Evolutionary conservation across 2,797 vertebrate genomes (phyloP).

Genomic region (Psittacula derbiana): DNA sequence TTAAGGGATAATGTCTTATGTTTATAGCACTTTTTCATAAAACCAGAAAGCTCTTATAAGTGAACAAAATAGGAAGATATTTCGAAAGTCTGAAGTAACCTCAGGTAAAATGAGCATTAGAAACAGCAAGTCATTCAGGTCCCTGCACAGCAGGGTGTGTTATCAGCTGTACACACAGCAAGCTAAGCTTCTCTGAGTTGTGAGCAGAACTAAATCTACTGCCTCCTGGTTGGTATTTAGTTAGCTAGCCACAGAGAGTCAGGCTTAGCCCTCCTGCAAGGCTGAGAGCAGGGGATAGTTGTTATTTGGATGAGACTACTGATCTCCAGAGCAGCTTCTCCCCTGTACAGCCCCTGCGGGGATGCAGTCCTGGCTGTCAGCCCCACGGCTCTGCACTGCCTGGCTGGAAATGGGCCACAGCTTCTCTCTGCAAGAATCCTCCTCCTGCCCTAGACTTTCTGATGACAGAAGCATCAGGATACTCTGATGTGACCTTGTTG

Average conservation of each 20-base stretch:
- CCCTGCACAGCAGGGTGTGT: neutral
- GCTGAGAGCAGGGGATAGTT: neutral
- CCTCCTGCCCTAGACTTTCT: neutral
- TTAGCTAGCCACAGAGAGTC: neutral
- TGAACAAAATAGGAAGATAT: neutral
- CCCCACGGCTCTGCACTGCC: rapidly evolving
- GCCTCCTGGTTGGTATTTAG: rapidly evolving
- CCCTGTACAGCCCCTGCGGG: rapidly evolving
- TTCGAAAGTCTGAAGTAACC: neutral
- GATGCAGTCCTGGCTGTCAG: rapidly evolving
- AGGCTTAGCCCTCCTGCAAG: neutral
- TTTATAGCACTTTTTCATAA: neutral
- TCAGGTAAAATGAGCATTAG: neutral
- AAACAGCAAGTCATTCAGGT: neutral
- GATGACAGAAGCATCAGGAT: neutral
- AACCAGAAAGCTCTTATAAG: neutral
- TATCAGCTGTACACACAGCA: neutral
- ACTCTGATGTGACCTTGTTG: neutral
- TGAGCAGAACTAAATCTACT: neutral
- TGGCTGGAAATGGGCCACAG: rapidly evolving
- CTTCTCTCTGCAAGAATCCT: neutral
- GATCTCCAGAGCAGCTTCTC: neutral
- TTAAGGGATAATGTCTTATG: neutral
- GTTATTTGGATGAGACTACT: neutral
- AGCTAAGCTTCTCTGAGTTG: neutral